Evolutionary conservation across 1,140 invertebrate genomes (phyloP).

Genomic region (Latrodectus geometricus): DNA sequence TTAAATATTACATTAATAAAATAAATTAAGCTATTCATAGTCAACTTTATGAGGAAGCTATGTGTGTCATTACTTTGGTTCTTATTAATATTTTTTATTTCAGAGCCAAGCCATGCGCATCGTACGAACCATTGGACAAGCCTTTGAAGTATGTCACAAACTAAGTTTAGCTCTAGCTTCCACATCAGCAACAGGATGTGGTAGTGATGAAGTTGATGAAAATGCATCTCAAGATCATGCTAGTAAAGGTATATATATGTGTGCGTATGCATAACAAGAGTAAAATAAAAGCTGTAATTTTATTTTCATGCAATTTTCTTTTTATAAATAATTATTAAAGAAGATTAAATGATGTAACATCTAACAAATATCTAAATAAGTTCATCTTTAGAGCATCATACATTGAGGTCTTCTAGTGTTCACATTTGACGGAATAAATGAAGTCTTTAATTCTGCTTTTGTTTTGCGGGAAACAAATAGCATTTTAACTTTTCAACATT

Average conservation of each 20-base stretch:
- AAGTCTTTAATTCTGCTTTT: too few species aligned
- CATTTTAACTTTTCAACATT: too few species aligned
- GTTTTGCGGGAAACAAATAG: too few species aligned
- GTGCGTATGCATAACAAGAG: too few species aligned
- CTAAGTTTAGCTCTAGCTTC: constrained; percentile 67
- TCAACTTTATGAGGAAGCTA: too few species aligned
- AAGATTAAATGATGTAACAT: neutral
- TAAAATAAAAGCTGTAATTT: neutral
- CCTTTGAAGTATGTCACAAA: constrained; percentile 99
- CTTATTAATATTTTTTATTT: constrained; percentile 66
- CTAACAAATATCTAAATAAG: too few species aligned
- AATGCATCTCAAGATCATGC: constrained; percentile 9
- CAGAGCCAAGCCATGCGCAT: constrained; percentile 98
- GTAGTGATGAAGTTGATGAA: constrained; percentile 42
- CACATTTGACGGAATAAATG: too few species aligned
- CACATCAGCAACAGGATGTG: neutral
- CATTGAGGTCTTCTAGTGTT: too few species aligned
- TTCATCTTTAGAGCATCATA: too few species aligned
- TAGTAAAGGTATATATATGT: constrained; percentile 14
- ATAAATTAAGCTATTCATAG: too few species aligned
- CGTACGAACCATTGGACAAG: constrained; percentile 97
- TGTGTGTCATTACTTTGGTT: too few species aligned
- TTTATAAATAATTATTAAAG: neutral
- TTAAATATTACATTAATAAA: too few species aligned
- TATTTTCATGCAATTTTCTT: neutral